These are phyloP conservation scores for Caenorhabditis tropicalis DNA, from an alignment of 1,140 invertebrate species.

Conservation along the genomic window DNA sequence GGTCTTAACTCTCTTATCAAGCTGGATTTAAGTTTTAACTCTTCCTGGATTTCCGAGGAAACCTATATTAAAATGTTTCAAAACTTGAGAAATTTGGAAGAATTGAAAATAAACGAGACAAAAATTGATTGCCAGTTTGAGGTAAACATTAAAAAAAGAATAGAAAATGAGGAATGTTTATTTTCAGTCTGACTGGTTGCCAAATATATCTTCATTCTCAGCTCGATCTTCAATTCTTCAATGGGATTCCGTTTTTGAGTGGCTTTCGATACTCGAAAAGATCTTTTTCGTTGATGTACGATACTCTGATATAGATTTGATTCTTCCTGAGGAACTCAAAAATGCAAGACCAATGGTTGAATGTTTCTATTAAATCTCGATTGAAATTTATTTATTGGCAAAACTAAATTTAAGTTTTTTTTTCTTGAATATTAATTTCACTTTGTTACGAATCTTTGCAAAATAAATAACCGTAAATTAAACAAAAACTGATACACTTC, in stretches of 20 bases:
- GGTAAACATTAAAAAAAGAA: neutral
- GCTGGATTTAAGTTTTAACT: slow-evolving; percentile 14
- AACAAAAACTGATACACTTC: neutral
- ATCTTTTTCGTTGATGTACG: neutral
- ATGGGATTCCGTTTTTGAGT: slow-evolving; percentile 10
- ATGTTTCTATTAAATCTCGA: neutral
- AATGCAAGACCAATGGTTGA: neutral
- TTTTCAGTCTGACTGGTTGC: slow-evolving; percentile 1
- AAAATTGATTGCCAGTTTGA: neutral
- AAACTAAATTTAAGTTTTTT: too few species aligned
- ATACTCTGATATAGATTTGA: neutral
- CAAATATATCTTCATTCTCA: neutral
- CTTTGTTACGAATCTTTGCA: neutral
- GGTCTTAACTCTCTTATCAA: neutral
- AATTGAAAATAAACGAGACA: neutral
- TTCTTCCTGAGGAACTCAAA: neutral
- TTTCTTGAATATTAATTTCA: neutral
- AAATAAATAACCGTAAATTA: slow-evolving; percentile 20
- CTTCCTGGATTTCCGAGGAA: neutral
- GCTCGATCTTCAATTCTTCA: neutral
- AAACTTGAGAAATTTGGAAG: neutral
- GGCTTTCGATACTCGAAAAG: neutral
- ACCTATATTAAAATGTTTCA: neutral
- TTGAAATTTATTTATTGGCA: neutral
- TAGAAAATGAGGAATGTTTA: too few species aligned